A percentile compares a stretch with the other conserved stretches of the same genome.
These are phyloP conservation scores for Portunus trituberculatus DNA, from an alignment of 1,140 invertebrate species.

Conservation along the genomic window DNA sequence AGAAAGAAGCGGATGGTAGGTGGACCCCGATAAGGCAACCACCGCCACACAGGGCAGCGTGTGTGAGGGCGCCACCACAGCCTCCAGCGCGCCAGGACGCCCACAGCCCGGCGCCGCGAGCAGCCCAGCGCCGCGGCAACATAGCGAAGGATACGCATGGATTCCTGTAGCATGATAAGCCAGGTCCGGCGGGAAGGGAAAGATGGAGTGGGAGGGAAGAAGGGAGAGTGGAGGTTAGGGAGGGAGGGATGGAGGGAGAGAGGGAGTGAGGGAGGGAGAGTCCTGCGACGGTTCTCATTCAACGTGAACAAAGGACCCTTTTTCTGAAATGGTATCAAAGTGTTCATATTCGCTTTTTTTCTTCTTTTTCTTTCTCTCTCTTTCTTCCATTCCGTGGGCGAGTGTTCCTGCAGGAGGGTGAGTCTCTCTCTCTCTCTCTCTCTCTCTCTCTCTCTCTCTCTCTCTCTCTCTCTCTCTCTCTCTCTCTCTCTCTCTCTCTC, in stretches of 20 bases:
- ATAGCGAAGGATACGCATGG: not conserved
- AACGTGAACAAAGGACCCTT: slow-evolving; percentile 38
- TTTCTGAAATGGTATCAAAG: slow-evolving; percentile 56
- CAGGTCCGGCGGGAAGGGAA: not conserved
- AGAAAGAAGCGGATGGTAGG: slow-evolving; percentile 37
- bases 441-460: not conserved
- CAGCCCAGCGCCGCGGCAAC: not conserved
- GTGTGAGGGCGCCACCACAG: not conserved
- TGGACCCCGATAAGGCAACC: not conserved
- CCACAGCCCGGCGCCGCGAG: not conserved
- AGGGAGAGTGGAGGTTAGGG: not conserved
- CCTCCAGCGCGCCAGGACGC: too few species aligned
- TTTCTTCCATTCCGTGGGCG: not conserved
- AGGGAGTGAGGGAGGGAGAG: not conserved
- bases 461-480: not conserved
- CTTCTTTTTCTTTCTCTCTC: not conserved
- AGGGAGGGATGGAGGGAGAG: not conserved
- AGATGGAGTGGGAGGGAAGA: not conserved
- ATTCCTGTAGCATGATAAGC: not conserved
- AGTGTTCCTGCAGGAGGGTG: slow-evolving; percentile 27
- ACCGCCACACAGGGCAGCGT: not conserved
- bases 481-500: not conserved
- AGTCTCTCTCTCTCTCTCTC: not conserved
- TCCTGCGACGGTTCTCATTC: slow-evolving; percentile 31
- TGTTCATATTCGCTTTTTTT: slow-evolving; percentile 43